phyloP scores from a whole-genome alignment of 1,140 invertebrate genomes.

The Octopus bimaculoides region DNA sequence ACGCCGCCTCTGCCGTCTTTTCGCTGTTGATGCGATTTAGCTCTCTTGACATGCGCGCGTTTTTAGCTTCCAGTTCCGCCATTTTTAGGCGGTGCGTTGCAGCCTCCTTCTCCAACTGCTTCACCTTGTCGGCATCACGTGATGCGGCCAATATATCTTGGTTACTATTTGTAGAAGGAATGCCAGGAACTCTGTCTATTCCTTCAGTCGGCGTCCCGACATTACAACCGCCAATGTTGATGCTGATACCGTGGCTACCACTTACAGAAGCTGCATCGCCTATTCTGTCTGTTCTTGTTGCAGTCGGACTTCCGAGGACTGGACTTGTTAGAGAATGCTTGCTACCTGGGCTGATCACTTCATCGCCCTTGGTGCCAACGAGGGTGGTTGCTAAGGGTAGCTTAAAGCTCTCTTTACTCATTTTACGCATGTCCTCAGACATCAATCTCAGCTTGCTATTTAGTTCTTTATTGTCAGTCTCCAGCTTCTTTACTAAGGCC shows the following conservation, averaged over 20 bases:
- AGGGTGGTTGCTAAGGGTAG: background rate
- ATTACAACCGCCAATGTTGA: constrained; percentile 19
- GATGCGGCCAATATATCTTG: constrained; percentile 49
- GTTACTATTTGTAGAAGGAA: constrained; percentile 16
- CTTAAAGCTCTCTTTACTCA: constrained; percentile 57
- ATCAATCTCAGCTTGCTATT: constrained; percentile 65
- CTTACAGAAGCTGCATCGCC: constrained; percentile 5
- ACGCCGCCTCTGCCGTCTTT: background rate
- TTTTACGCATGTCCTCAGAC: constrained; percentile 51
- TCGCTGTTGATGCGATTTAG: background rate
- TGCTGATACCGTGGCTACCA: background rate
- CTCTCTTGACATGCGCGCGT: constrained; percentile 19
- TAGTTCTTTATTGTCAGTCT: constrained; percentile 44
- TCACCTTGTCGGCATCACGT: constrained; percentile 26
- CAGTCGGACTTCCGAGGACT: background rate
- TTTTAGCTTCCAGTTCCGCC: constrained; percentile 30
- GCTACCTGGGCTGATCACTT: background rate
- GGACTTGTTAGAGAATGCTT: no score
- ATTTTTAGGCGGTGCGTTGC: constrained; percentile 23
- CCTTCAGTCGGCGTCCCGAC: constrained; percentile 21
- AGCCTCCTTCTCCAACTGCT: constrained; percentile 26
- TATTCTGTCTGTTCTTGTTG: background rate
- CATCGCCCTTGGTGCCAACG: background rate
- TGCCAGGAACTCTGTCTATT: constrained; percentile 13
- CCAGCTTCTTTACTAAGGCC: constrained; percentile 34